These are phyloP conservation scores for Meandrusa payeni DNA, from an alignment of 2,888 invertebrate species.

Conservation along the genomic window DNA sequence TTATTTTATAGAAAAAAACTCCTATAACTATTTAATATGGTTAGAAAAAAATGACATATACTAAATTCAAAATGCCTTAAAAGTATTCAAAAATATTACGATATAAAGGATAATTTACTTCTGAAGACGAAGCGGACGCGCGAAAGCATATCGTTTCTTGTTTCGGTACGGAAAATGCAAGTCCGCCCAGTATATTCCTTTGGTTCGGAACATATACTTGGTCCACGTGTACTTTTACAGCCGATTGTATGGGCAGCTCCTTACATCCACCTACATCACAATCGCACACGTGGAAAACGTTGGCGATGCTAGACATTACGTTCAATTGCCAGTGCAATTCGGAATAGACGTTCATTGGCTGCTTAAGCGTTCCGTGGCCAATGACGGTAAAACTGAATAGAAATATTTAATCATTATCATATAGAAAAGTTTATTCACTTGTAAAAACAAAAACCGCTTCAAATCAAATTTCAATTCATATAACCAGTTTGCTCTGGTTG, in stretches of 20 bases:
- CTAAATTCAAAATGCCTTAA: neutral
- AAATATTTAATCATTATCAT: too few species aligned
- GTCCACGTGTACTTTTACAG: slow-evolving; percentile 54
- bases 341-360: slow-evolving; percentile 30
- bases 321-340: slow-evolving; percentile 64
- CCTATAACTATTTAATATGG: neutral
- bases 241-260: slow-evolving; percentile 39
- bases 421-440: too few species aligned
- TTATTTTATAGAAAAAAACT: too few species aligned
- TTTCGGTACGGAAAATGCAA: slow-evolving; percentile 50
- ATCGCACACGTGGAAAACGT: slow-evolving; percentile 62
- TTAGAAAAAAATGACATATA: neutral
- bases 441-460: too few species aligned
- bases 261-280: slow-evolving; percentile 44
- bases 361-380: slow-evolving; percentile 51
- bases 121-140: slow-evolving; percentile 49
- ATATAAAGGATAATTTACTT: slow-evolving; percentile 39
- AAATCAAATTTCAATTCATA: too few species aligned
- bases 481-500: too few species aligned
- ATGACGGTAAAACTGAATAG: slow-evolving; percentile 57
- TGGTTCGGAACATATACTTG: slow-evolving; percentile 67
- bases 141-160: slow-evolving; percentile 58
- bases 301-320: slow-evolving; percentile 45
- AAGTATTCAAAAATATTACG: neutral
- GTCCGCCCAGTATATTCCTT: slow-evolving; percentile 62